Evolutionary conservation across 2,888 invertebrate species (phyloP), one percentile per base, ranked within the genome.

Genomic region (Muscina levida): DNA sequence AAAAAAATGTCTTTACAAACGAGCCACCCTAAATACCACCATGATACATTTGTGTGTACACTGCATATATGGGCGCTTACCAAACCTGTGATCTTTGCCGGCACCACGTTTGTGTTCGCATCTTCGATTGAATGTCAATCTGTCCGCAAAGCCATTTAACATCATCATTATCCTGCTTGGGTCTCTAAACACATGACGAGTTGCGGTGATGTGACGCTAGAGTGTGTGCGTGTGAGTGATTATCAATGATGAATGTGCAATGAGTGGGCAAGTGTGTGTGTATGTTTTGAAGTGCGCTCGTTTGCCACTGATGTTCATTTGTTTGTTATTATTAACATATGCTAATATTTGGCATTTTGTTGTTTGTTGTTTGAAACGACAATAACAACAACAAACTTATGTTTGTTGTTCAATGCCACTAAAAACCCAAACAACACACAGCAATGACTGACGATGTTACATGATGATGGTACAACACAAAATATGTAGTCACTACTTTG

Each of bases 121-220:
- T 19, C 19, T 8, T 62, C 46, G 42, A 39, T 19, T 62, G 37
- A 62, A 56, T 76, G 83, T 82, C 78, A 79, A 82, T 83, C 83
- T 78, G 70, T 82, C 75, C 72, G 65, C 76, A 53, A 65, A 73
- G 39, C 51, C 66, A 79, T 83, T 83, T 73, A 80, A 78, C 82
- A 82, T 53, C 77, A 65, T 82, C 77, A 73, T 68, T 70, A 46
- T 62, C 59, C 46, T 53, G 24, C 59, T 39, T 53, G 24, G 57
- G 31, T 31, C 3, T 31, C 8, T 8, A 31, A 31, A 31, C 31
- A 31, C 39, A 37, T 56, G 56, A 53, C 53, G 53, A 42, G 44
- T 31, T 71, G 19, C 44, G 46, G 51, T 3, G 37, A 44, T 10
- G 42, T 62, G 59, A 59, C 37, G 59, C 39, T 37, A 31, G 17